Evolutionary conservation across 2,113 vertebrate genomes (phyloP).

Genomic region (Aix galericulata): DNA sequence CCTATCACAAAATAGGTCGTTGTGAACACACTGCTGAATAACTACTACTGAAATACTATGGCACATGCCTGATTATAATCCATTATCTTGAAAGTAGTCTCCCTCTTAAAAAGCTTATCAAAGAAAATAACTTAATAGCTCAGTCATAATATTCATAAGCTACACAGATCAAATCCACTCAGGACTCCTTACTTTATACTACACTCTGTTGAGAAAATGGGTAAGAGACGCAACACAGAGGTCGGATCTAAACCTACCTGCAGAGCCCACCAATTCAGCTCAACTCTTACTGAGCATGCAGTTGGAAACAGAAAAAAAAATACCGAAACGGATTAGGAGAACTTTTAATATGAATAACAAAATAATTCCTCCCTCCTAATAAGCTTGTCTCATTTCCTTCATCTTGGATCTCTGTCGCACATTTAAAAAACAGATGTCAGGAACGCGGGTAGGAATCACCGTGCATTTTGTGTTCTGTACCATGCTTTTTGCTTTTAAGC

Average conservation of each 20-base stretch:
- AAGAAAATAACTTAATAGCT: slow-evolving; percentile 13
- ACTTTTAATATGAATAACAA: background rate
- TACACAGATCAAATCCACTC: slow-evolving; percentile 3
- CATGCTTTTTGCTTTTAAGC: background rate
- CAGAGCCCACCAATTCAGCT: background rate
- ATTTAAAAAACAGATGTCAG: background rate
- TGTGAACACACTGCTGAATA: background rate
- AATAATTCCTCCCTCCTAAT: background rate
- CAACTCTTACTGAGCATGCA: background rate
- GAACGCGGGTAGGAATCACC: background rate
- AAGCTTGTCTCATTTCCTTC: background rate
- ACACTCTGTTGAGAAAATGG: background rate
- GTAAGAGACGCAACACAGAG: background rate
- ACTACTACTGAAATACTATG: background rate
- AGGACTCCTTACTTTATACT: background rate
- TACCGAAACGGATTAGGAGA: background rate
- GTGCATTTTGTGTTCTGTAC: background rate
- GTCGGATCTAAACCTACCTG: background rate
- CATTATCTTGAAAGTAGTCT: slow-evolving; percentile 9
- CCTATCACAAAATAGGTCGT: background rate
- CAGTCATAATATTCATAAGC: background rate
- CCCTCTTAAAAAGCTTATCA: slow-evolving; percentile 18
- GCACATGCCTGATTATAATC: background rate
- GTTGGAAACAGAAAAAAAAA: background rate
- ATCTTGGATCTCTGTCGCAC: background rate